Evolutionary conservation across 2,888 invertebrate species (phyloP), one percentile per base, ranked within the genome.

Genomic region (Apoda limacodes): DNA sequence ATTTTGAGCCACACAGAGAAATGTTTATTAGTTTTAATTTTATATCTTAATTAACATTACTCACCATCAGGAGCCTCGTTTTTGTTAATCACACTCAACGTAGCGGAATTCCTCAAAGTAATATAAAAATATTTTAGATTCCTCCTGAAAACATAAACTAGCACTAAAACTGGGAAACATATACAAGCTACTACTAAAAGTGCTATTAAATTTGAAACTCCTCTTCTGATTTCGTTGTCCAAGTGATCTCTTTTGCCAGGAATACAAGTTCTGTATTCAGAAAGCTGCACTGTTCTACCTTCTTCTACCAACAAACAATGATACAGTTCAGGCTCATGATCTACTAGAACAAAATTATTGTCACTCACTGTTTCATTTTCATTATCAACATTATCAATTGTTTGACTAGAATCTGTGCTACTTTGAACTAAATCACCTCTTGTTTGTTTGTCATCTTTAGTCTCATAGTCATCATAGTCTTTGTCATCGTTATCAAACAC

Each of bases 71-170:
- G 34, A 2, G 37, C 39, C 4, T 63, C 58, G 5, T 80, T 68
- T 22, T 82, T 78, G n/a, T 74, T 71, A 5, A 85, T 78, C 32
- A 83, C 54, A 13, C 84, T 82, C 30, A 86, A 35, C 39, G 82
- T 57, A 0, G 85, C 78, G 0, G 84, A 83, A 35, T 86, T 85
- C 46, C 83, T 85, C 11, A 86, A 47, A 0, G 81, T 82, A 5
- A 85, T 81, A 23, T 71, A 75, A 40, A 82, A 86, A 46, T 87
- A 85, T 43, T 78, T 78, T 48, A 85, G 76, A 35, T 85, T 82
- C 39, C 85, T 84, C 28, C 81, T 65, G 6, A 60, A 70, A 0
- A 60, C 3, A 27, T 47, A 72, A 0, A 46, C 21, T 0, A 65
- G 22, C 0, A 46, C 34, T 7, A 63, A 11, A 0, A 48, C 1